A percentile compares a stretch with the other conserved stretches of the same genome.
Evolutionary conservation across 2,113 vertebrate genomes (phyloP).

Genomic region (Procapra przewalskii): DNA sequence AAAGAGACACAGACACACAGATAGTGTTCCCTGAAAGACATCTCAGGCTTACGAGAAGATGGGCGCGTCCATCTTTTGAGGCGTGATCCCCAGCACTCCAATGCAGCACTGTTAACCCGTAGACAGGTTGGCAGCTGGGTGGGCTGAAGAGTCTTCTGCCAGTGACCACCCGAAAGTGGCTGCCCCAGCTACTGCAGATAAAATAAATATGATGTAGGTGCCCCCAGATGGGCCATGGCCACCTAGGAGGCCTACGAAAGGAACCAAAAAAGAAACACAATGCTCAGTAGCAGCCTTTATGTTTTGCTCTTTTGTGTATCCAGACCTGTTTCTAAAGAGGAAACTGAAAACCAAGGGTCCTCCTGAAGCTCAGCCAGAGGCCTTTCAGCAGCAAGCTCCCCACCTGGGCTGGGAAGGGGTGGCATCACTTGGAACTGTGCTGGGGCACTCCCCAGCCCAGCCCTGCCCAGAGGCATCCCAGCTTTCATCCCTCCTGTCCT

Average conservation of each 20-base stretch:
- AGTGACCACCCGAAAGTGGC: constrained; percentile 64
- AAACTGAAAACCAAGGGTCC: constrained; percentile 22
- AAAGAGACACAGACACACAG: background rate
- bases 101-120: background rate
- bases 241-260: constrained; percentile 59
- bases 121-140: constrained; percentile 54
- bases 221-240: background rate
- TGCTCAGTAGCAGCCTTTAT: constrained; percentile 78
- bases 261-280: constrained; percentile 32
- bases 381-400: constrained; percentile 59
- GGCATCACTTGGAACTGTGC: constrained; percentile 47
- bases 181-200: constrained; percentile 74
- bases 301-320: constrained; percentile 73
- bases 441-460: background rate
- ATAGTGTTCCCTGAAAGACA: constrained; percentile 21
- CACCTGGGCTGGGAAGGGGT: constrained; percentile 58
- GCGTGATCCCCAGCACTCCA: background rate
- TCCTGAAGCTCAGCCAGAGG: constrained; percentile 33
- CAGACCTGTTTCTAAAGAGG: constrained; percentile 74
- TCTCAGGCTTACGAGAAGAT: background rate
- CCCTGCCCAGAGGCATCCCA: constrained; percentile 56
- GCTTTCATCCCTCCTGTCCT: constrained; percentile 19
- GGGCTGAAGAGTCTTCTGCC: constrained; percentile 58
- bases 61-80: background rate
- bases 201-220: constrained; percentile 55